phyloP scores from a whole-genome alignment of 2,888 invertebrate genomes.

The Phania funesta region DNA sequence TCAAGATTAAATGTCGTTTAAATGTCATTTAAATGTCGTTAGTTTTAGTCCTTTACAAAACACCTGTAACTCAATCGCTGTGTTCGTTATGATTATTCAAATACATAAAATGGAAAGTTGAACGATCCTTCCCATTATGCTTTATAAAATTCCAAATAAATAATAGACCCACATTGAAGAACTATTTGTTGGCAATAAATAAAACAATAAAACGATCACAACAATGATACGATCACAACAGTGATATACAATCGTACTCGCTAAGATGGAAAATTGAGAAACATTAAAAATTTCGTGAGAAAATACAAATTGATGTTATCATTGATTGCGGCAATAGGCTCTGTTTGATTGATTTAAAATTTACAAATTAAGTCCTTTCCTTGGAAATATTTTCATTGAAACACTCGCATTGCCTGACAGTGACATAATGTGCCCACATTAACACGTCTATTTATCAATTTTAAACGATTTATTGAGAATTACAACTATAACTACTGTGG shows the following conservation, averaged over 20 bases:
- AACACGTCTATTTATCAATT: slow-evolving; percentile 53
- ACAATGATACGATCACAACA: neutral
- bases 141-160: slow-evolving; percentile 17
- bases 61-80: no score
- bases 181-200: slow-evolving; percentile 31
- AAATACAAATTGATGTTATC: slow-evolving; percentile 18
- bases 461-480: slow-evolving; percentile 3
- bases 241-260: no score
- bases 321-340: slow-evolving; percentile 1
- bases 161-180: slow-evolving; percentile 49
- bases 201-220: slow-evolving; percentile 4
- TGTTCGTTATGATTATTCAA: no score
- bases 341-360: slow-evolving; percentile 35
- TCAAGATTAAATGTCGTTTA: no score
- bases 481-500: slow-evolving; percentile 16
- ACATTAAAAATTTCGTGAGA: slow-evolving; percentile 26
- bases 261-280: neutral
- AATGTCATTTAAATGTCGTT: no score
- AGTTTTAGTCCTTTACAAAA: no score
- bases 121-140: neutral
- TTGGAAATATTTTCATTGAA: slow-evolving; percentile 5
- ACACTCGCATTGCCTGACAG: neutral
- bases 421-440: slow-evolving; percentile 68
- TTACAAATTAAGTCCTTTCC: slow-evolving; percentile 40
- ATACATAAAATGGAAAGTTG: no score